Evolutionary conservation across 2,797 vertebrate species (phyloP), one percentile per base, ranked within the genome.

Genomic region (Ctenochaetus hawaiiensis): DNA sequence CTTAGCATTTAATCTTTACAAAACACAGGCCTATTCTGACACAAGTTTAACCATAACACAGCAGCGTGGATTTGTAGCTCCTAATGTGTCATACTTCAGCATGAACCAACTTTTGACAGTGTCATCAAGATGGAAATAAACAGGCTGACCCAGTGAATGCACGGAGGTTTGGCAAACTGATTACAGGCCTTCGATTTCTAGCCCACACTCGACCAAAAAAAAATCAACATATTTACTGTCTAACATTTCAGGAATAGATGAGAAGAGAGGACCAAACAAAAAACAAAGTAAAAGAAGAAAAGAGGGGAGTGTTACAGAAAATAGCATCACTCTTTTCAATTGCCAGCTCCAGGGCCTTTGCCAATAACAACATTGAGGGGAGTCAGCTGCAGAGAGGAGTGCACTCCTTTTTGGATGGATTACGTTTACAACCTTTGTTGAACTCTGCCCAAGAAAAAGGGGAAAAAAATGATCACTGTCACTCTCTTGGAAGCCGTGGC

Each of bases 121-220:
- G 85, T 92, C 89, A 88, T 84, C 67, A 61, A 85, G 89, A 80
- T 88, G 68, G 86, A 93, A 93, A 91, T 91, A 92, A 92, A 92
- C 85, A 84, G 72, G 49, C 70, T 37, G 80, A 75, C 77, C 44
- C 30, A 67, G 85, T 47, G 57, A 84, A 88, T 83, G 86, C 85
- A 76, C 83, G 62, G 87, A 91, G 83, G 86, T 91, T 89, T 91
- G 81, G 83, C 86, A 90, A 92, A 87, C 84, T 94, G 91, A 95
- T 93, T 94, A 94, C 90, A 94, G 90, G 87, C 90, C 89, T 91
- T 82, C 71, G 79, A 92, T 89, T 83, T 83, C 65, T 39, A 79
- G 78, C 87, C 90, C 90, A 90, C 87, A 88, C 75, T 91, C 78
- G 81, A 92, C 92, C 88, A 85, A 86, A 88, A 34, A 30, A 30